Base-by-base conservation (phyloP, 2,113 vertebrate species). In the Apteryx mantelli region DNA sequence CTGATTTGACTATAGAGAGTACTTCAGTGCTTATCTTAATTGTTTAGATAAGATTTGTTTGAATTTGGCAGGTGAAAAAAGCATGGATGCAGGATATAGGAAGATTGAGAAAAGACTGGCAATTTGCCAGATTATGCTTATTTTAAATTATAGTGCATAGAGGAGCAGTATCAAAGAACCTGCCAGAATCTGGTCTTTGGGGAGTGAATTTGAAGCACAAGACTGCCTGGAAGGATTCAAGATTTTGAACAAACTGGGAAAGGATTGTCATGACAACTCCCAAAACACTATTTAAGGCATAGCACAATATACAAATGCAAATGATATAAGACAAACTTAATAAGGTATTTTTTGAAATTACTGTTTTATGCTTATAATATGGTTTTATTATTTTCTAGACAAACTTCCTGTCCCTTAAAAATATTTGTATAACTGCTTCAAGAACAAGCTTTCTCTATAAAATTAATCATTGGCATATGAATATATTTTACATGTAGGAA, bases 1-100 rank as follows among this genome's bases (percentile, higher is more conserved):
- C 97, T 97, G 97, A 98, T 98, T 98, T 97, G 98, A 97, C 94
- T 97, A 95, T 86, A 96, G 86, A 91, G 92, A 95, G 95, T 91
- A 88, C 80, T 96, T 98, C 91, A 42, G 64, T 91, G 92, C 97
- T 98, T 98, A 98, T 98, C 97, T 98, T 97, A 97, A 97, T 97
- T 98, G 97, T 98, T 98, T 98, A 97, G 97, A 98, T 98, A 98
- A 98, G 96, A 95, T 94, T 97, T 97, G 95, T 97, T 98, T 97
- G 94, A 97, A 95, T 97, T 96, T 97, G 95, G 96, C 97, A 98
- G 97, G 98, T 98, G 97, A 98, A 97, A 98, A 97, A 98, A 98
- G 50, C 91, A 91, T 92, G 95, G 97, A 96, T 97, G 96, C 97
- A 93, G 93, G 95, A 96, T 96, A 96, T 92, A 93, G 80, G 83